A percentile compares a stretch with the other conserved stretches of the same genome.
These are phyloP conservation scores for Melanerpes aurifrons DNA, from an alignment of 2,113 vertebrate species.

Conservation along the genomic window DNA sequence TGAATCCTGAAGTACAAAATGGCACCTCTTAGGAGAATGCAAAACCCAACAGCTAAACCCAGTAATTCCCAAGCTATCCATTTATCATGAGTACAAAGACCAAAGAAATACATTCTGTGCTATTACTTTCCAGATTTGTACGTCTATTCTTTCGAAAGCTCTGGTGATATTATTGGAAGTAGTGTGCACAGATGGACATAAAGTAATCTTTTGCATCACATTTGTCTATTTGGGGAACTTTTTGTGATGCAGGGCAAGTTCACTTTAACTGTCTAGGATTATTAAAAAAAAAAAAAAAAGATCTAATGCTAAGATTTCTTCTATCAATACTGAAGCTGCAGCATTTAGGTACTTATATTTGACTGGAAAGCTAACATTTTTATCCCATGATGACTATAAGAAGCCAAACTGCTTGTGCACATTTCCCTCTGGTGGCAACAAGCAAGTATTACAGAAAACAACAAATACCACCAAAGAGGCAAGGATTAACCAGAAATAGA, in stretches of 20 bases:
- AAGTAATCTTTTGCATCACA: neutral
- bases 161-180: neutral
- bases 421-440: slow-evolving; percentile 67
- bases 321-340: neutral
- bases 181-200: neutral
- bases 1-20: neutral
- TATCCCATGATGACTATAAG: neutral
- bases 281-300: neutral
- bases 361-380: neutral
- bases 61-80: neutral
- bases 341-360: neutral
- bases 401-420: slow-evolving; percentile 37
- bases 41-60: neutral
- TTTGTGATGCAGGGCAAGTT: neutral
- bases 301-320: neutral
- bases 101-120: neutral
- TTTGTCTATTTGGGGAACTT: neutral
- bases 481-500: neutral
- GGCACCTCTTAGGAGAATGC: neutral
- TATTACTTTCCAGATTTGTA: neutral
- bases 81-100: neutral
- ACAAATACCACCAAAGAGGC: neutral
- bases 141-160: neutral
- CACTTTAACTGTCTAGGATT: neutral
- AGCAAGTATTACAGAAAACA: neutral